Percentiles rank a stretch among this genome's conserved stretches.
Conservation (phyloP, 2,113 vertebrate genomes). For the Hydropotes inermis region DNA sequence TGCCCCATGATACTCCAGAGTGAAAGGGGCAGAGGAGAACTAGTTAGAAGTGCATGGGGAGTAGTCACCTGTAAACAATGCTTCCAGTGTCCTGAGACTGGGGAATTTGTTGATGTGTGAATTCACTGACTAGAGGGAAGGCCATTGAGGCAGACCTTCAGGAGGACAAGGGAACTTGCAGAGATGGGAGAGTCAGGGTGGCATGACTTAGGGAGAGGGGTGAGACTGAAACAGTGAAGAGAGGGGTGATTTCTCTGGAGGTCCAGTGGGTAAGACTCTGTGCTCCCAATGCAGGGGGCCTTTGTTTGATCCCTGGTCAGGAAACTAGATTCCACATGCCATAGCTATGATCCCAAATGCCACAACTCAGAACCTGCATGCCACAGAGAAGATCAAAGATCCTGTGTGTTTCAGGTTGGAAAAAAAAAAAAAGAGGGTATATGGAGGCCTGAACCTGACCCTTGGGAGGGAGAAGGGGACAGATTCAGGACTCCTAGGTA, state of each 20-base stretch:
- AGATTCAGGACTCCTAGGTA: neutral
- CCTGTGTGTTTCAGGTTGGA: neutral
- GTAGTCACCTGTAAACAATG: fast-evolving
- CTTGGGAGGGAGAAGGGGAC: neutral
- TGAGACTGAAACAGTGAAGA: neutral
- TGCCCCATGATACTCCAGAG: neutral
- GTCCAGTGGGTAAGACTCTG: neutral
- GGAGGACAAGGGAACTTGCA: neutral
- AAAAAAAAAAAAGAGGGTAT: neutral
- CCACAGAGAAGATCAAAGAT: neutral
- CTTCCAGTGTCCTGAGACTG: fast-evolving
- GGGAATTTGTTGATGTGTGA: neutral
- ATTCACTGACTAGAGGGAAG: neutral
- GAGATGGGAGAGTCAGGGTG: neutral
- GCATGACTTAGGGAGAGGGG: neutral
- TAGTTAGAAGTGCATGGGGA: neutral
- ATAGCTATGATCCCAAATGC: neutral
- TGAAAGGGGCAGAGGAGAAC: neutral
- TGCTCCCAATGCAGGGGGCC: neutral
- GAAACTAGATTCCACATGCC: neutral
- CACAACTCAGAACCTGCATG: neutral
- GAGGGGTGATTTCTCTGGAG: neutral
- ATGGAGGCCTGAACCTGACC: neutral
- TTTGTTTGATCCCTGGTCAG: neutral
- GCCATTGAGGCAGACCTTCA: neutral